Percentiles rank a stretch among this genome's conserved stretches.
phyloP scores from a whole-genome alignment of 2,888 invertebrate genomes.

The Phymatocera aterrima region DNA sequence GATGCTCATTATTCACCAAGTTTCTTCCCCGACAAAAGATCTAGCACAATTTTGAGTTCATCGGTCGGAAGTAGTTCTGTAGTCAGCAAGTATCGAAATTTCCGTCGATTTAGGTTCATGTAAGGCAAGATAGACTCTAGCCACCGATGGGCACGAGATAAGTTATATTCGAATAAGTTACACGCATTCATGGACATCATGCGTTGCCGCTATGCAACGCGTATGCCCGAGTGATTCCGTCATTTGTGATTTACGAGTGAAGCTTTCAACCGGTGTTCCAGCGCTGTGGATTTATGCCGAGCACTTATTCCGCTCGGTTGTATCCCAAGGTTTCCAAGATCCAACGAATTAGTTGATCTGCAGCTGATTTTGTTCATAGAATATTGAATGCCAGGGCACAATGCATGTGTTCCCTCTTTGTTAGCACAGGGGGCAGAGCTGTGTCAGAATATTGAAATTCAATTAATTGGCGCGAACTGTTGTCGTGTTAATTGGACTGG shows the following conservation, averaged over 20 bases:
- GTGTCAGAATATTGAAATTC: neutral
- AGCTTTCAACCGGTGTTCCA: neutral
- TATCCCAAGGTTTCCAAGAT: neutral
- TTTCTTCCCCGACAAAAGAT: too few species aligned
- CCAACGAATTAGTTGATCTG: neutral
- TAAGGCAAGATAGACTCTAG: neutral
- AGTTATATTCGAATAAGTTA: conserved; percentile 5
- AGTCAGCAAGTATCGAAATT: neutral
- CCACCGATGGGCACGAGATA: neutral
- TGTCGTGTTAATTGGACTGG: neutral
- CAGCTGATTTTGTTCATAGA: neutral
- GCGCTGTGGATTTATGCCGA: neutral
- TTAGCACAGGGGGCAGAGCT: neutral
- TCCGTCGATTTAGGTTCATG: neutral
- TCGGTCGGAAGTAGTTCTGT: too few species aligned
- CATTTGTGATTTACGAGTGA: neutral
- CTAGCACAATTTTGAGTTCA: too few species aligned
- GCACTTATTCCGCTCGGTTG: neutral
- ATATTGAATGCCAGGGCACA: too few species aligned
- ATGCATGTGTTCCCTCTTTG: neutral
- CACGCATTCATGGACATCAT: neutral
- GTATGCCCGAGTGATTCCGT: neutral
- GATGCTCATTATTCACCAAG: too few species aligned
- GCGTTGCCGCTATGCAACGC: neutral
- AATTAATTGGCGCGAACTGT: neutral